Conservation (phyloP, 2,888 invertebrate genomes). For the Beris chalybata region DNA sequence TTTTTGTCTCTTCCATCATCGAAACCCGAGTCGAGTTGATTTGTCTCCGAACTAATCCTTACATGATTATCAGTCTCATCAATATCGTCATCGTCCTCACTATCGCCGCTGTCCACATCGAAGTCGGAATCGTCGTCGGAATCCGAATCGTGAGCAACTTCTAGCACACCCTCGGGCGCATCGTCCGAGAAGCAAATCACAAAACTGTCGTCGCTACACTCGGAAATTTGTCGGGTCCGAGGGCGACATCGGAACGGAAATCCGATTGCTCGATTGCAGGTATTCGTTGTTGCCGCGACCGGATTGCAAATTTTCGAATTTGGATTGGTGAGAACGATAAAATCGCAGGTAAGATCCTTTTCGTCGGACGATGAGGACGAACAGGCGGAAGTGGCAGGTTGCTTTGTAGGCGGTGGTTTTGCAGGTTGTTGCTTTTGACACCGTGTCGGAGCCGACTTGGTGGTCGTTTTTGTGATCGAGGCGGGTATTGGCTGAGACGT, state of each 20-base stretch:
- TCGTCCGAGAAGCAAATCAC: constrained; percentile 43
- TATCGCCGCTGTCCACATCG: constrained; percentile 34
- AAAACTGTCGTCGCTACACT: constrained; percentile 46
- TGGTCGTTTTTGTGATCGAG: not conserved
- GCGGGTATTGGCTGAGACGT: not conserved
- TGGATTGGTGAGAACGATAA: constrained; percentile 19
- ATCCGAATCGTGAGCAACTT: constrained; percentile 28
- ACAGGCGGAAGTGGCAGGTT: not conserved
- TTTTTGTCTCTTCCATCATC: constrained; percentile 41
- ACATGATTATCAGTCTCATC: constrained; percentile 31
- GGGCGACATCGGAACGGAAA: not conserved
- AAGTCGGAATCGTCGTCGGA: constrained; percentile 13
- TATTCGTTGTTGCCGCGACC: not conserved
- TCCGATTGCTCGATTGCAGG: not conserved
- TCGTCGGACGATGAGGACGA: not conserved
- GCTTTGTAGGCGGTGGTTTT: not conserved
- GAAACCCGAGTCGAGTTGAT: constrained; percentile 43
- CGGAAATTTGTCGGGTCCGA: constrained; percentile 43
- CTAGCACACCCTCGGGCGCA: constrained; percentile 37
- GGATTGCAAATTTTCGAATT: constrained; percentile 1
- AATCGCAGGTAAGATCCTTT: constrained; percentile 14
- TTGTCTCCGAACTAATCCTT: constrained; percentile 21
- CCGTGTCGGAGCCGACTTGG: constrained; percentile 8
- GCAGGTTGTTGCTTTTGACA: constrained; percentile 2
- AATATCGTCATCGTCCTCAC: constrained; percentile 36